These are phyloP conservation scores for Distichodus sexfasciatus DNA, from an alignment of 2,797 vertebrate species.

Conservation along the genomic window DNA sequence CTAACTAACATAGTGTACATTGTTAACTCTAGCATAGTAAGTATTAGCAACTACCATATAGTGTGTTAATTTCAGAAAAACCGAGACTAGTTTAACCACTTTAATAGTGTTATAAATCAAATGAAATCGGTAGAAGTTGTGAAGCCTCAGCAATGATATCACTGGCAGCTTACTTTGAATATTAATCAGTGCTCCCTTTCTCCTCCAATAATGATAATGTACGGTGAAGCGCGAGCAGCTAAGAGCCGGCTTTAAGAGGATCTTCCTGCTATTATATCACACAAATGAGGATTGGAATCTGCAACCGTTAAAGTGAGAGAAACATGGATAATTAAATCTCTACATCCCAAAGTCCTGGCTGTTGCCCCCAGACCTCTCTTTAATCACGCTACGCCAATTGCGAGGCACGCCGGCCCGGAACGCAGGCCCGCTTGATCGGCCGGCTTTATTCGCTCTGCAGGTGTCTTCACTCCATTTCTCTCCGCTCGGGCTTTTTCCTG, in stretches of 20 bases:
- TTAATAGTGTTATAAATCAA: too few relatives aligned
- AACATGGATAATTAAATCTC: conserved; percentile 66
- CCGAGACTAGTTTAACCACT: too few relatives aligned
- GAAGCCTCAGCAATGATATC: conserved; percentile 63
- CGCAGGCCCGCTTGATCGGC: neutral
- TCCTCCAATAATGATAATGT: conserved; percentile 72
- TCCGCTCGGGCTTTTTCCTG: neutral
- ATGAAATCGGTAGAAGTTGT: too few relatives aligned
- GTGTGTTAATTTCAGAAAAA: too few relatives aligned
- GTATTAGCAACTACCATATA: too few relatives aligned
- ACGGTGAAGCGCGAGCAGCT: conserved; percentile 66
- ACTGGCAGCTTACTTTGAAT: conserved; percentile 68
- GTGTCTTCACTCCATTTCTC: conserved; percentile 10
- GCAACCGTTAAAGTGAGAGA: conserved; percentile 65
- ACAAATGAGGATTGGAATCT: conserved; percentile 73
- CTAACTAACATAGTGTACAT: too few relatives aligned
- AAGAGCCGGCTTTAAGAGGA: conserved; percentile 65
- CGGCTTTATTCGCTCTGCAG: neutral
- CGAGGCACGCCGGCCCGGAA: neutral
- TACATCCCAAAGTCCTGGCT: conserved; percentile 59
- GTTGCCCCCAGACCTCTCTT: conserved; percentile 56
- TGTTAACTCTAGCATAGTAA: too few relatives aligned
- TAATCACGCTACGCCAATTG: conserved; percentile 52
- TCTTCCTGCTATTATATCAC: conserved; percentile 60
- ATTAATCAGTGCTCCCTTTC: conserved; percentile 68